These are phyloP conservation scores for Sebastes baramenuke DNA, from an alignment of 2,797 vertebrate species.

Conservation along the genomic window DNA sequence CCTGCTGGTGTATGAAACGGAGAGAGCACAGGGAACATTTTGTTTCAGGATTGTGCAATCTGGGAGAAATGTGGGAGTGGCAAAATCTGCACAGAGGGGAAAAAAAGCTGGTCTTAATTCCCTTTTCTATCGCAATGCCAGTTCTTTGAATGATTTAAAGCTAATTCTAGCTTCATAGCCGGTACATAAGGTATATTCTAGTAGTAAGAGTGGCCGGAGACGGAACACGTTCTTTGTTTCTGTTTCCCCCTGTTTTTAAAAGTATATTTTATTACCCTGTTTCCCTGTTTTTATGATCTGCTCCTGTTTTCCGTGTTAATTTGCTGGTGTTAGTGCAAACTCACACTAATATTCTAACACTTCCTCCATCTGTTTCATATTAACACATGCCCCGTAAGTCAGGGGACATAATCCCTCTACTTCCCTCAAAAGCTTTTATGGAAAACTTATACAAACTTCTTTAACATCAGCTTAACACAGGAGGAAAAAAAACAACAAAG, in stretches of 20 bases:
- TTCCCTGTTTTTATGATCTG: constrained; percentile 5
- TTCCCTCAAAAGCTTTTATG: not conserved
- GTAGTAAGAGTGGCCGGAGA: not conserved
- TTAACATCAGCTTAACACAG: not conserved
- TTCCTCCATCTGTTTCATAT: constrained; percentile 26
- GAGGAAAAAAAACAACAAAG: not conserved
- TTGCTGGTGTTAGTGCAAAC: not conserved
- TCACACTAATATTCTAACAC: not conserved
- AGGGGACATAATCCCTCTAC: not conserved
- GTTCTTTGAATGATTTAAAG: not conserved
- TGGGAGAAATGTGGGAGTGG: constrained; percentile 8
- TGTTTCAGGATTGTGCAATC: constrained; percentile 34
- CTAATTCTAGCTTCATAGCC: not conserved
- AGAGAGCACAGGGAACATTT: not conserved
- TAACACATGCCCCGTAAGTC: not conserved
- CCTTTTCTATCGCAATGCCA: constrained; percentile 4
- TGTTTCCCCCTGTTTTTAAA: not conserved
- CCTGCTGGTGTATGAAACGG: constrained; percentile 7
- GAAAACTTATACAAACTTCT: not conserved
- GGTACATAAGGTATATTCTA: not conserved
- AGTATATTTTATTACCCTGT: not conserved
- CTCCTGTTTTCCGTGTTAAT: not conserved
- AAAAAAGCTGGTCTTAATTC: not conserved
- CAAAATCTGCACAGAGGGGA: not conserved
- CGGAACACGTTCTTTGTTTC: not conserved